Evolutionary conservation across 2,797 vertebrate genomes (phyloP), one percentile per base, ranked within the genome.

Genomic region (Chaenodraco wilsoni): DNA sequence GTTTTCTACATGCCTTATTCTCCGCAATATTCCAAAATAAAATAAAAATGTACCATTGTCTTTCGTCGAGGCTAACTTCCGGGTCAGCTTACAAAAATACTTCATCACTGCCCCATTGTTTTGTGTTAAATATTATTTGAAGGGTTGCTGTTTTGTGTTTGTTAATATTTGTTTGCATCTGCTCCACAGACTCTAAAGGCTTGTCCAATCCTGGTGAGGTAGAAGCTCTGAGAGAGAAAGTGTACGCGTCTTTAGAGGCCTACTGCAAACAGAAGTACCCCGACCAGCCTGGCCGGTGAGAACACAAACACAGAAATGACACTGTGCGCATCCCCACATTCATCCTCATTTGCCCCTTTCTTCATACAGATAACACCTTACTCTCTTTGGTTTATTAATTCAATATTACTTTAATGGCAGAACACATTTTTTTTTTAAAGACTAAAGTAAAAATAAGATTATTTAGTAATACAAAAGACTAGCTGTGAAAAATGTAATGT

Each of bases 221-320:
- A 54, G 98, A 99, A 87, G 96, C 97, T 0, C 91, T 99, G 65
- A 93, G 98, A 80, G 98, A 99, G 95, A 99, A 99, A 84, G 98
- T 99, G 57, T 99, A 99, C 0, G 98, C 98, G 0, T 99, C 98
- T 0, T 94, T 99, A 90, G 98, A 99, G 91, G 97, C 98, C 0
- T 99, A 99, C 87, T 99, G 98, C 93, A 99, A 99, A 92, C 97
- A 99, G 85, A 99, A 98, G 91, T 99, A 99, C 91, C 98, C 98
- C 0, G 98, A 99, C 85, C 98, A 99, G 94, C 98, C 98, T 0
- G 98, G 98, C 69, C 97, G 98, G 98, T 99, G 93, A 83, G 93
- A 61, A 9, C 16, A 23, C 66, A 44, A 17, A 69, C 55, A 40
- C 23, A 69, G 15, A 21, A 44, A 54, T 16, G 14, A 62, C 41